phyloP scores from a whole-genome alignment of 2,888 invertebrate genomes.

The Merodon equestris region DNA sequence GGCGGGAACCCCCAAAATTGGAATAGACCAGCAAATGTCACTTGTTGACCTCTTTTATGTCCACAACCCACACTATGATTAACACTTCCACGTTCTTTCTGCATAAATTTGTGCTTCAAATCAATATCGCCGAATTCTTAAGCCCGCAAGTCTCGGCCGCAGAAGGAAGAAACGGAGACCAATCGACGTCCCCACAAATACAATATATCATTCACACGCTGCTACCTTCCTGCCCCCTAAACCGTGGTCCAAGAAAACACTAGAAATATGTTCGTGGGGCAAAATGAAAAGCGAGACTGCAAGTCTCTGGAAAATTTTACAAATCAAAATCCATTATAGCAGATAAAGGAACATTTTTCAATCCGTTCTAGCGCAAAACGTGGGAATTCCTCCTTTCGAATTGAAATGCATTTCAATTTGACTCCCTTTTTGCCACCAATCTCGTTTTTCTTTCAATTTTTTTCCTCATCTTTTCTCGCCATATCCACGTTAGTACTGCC shows the following conservation, averaged over 20 bases:
- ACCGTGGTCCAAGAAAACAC: neutral
- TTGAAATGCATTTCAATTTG: conserved; percentile 58
- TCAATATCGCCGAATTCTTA: no score
- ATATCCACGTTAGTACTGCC: conserved; percentile 9
- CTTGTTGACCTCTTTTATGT: no score
- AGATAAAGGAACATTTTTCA: conserved; percentile 65
- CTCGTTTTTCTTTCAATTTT: no score
- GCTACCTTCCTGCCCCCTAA: neutral
- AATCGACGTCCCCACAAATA: neutral
- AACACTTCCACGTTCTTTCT: no score
- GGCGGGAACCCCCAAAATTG: no score
- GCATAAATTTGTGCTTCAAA: no score
- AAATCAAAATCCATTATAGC: conserved; percentile 66
- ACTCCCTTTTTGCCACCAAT: conserved; percentile 26
- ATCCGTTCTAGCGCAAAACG: conserved; percentile 46
- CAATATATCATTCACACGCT: conserved; percentile 32
- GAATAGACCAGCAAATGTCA: no score
- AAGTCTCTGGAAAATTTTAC: conserved; percentile 62
- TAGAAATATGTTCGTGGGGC: conserved; percentile 16
- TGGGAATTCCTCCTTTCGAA: conserved; percentile 36
- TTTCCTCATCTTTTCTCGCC: conserved; percentile 16
- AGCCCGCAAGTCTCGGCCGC: no score
- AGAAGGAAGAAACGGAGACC: no score
- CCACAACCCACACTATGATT: no score
- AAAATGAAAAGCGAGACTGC: conserved; percentile 33